phyloP scores from a whole-genome alignment of 2,888 invertebrate genomes.

The Drosophila stalkeri region DNA sequence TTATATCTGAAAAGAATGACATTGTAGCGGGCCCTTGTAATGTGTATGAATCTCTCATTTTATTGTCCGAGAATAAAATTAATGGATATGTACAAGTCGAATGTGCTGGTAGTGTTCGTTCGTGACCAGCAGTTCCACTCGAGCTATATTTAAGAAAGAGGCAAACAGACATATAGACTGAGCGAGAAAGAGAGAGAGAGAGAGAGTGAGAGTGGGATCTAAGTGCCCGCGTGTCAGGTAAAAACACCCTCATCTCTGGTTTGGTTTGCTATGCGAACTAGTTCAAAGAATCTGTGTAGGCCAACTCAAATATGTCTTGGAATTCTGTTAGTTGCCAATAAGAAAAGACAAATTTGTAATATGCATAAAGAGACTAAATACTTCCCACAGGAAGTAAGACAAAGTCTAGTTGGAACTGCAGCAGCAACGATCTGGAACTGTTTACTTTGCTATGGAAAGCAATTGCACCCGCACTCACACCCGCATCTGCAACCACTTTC shows the following conservation, averaged over 20 bases:
- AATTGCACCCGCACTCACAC: conserved; percentile 4
- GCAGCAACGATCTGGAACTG: conserved; percentile 51
- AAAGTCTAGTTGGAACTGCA: conserved; percentile 31
- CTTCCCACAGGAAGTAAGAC: conserved; percentile 56
- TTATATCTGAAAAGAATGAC: background rate
- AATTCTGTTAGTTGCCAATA: conserved; percentile 37
- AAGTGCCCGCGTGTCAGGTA: conserved; percentile 8
- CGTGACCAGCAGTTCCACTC: conserved; percentile 74
- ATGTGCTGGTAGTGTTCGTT: conserved; percentile 65
- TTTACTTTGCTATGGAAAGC: conserved; percentile 23
- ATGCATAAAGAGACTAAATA: conserved; percentile 14
- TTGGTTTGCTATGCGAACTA: background rate
- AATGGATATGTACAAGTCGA: conserved; percentile 83
- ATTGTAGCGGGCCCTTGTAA: conserved; percentile 61
- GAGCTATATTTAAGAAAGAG: conserved; percentile 44
- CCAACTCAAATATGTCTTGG: conserved; percentile 39
- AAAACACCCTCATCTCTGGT: conserved; percentile 2
- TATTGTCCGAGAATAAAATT: conserved; percentile 84
- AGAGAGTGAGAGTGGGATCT: background rate
- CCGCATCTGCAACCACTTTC: conserved; percentile 1
- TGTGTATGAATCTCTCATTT: conserved; percentile 79
- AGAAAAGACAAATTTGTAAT: conserved; percentile 15
- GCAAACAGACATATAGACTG: background rate
- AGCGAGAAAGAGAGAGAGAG: background rate
- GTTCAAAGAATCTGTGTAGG: conserved; percentile 7